Evolutionary conservation across 2,888 invertebrate species (phyloP), one percentile per base, ranked within the genome.

Genomic region (Lasioglossum leucozonium): DNA sequence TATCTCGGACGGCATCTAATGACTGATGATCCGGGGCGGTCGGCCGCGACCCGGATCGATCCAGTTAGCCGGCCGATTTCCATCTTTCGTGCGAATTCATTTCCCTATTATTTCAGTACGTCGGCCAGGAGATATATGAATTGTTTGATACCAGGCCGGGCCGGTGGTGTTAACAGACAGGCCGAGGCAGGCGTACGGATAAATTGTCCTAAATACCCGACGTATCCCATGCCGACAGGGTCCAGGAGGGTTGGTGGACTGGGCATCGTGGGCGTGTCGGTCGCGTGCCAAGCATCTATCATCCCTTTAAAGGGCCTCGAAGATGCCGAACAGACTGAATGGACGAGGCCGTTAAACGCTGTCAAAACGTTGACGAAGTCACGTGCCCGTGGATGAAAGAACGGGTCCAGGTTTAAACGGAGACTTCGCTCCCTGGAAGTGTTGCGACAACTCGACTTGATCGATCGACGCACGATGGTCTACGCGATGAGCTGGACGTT

Each of bases 61-160:
- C 91, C 69, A 26, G 77, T 40, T 67, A 90, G 65, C 79, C 77
- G 40, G 26, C 47, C 82, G 91, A 92, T 92, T 91, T 89, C 82
- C 90, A 92, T 93, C 92, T 86, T 85, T 90, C 90, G 85, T 90
- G 91, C 91, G 93, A 94, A 95, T 95, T 94, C 95, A 95, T 95
- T 95, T 95, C 95, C 95, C 94, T 94, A 95, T 95, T 95, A 95
- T 94, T 94, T 92, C 95, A 89, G 93, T 81, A 92, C 93, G 95
- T 95, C 95, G 92, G 89, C 86, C 91, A 84, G 87, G 93, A 94
- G 95, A 95, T 94, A 92, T 94, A 95, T 95, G 95, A 95, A 95
- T 94, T 94, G 94, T 94, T 94, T 93, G 93, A 93, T 93, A 93
- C 80, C 89, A 72, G 72, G 37, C 74, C 44, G 84, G 62, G 62